Evolutionary conservation across 2,888 invertebrate species (phyloP), one percentile per base, ranked within the genome.

Genomic region (Eupeodes luniger): DNA sequence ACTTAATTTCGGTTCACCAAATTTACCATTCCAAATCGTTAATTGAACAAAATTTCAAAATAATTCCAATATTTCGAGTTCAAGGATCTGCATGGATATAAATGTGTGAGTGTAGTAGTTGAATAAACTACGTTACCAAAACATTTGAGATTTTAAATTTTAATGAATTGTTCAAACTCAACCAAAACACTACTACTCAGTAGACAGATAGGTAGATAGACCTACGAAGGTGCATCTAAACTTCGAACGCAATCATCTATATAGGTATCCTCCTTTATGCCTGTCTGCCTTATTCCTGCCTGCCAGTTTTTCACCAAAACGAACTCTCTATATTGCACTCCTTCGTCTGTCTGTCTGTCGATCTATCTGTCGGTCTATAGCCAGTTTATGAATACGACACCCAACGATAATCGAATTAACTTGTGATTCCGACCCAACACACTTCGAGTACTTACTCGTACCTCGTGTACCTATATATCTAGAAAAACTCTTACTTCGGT

Each of bases 381-480:
- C 64, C 81, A 77, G 77, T 77, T 85, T 85, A 85, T 78, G 77
- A 85, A 74, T 81, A 74, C 85, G 51, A 64, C 75, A 76, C 70
- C 64, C 77, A 27, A 53, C 59, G 72, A 81, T 85, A 85, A 85
- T 85, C 85, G 74, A 85, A 81, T 85, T 85, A 81, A 78, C 78
- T 81, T 78, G 77, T 82, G 79, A 86, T 82, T 82, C 74, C 85
- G 70, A 82, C 62, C 69, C 78, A 74, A 82, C 57, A 55, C 69
- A 82, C 78, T 75, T 34, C 78, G 59, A 53, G 64, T 64, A 40
- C 64, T 53, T 36, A 36, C 11, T 51, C 51, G 51, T 12, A 12
- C 12, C 12, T 51, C 51, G 51, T 27, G 2, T 62, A 62, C 59
- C 12, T 55, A 53, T 55, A 53, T 62, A 16, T 44, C 40, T 40